Base-by-base conservation (phyloP, 1,140 invertebrate species). In the Rhyzopertha dominica region DNA sequence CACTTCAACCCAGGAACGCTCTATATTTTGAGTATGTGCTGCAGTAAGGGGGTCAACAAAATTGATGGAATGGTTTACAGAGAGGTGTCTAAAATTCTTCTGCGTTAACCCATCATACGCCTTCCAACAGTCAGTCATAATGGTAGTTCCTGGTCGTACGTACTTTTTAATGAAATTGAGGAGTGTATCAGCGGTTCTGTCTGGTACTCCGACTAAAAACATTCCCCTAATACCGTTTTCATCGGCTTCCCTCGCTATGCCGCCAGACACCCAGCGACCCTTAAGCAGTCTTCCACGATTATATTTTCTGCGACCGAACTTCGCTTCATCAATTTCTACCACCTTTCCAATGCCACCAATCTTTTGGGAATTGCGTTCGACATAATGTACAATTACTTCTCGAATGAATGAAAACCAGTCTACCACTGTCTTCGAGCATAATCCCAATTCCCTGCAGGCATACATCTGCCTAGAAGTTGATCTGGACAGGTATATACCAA, bases 91-190 rank as follows among this genome's bases (percentile, higher is more conserved):
- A 18, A 38, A 56, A n/a, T 36, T 47, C 22, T 54, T 24, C 12
- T 48, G 36, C 3, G 13, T 14, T 1, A 60, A 32, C 31, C 39
- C 43, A 28, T 52, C 23, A 40, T 61, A 63, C 2, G 56, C 45
- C 18, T 48, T 54, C 54, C 56, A 62, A 36, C 48, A 59, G 39
- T 63, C 60, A 1, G 38, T 49, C 10, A 58, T 51, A 14, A 65
- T 58, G 26, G 48, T 61, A 0, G 61, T 61, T 12, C 59, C 61
- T 1, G 14, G 4, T 16, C 22, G 17, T 19, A 35, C 22, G 17
- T 20, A 35, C 22, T 35, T 14, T 16, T 35, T 20, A 4, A 35
- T 35, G 14, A 35, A 19, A 5, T 8, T 16, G 4, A 35, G 32
- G 4, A 35, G 14, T 8, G 13, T 8, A 16, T 32, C 13, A 5